A percentile compares a stretch with the other conserved stretches of the same genome.
phyloP scores from a whole-genome alignment of 2,888 invertebrate species.

The Drosophila setosimentum region DNA sequence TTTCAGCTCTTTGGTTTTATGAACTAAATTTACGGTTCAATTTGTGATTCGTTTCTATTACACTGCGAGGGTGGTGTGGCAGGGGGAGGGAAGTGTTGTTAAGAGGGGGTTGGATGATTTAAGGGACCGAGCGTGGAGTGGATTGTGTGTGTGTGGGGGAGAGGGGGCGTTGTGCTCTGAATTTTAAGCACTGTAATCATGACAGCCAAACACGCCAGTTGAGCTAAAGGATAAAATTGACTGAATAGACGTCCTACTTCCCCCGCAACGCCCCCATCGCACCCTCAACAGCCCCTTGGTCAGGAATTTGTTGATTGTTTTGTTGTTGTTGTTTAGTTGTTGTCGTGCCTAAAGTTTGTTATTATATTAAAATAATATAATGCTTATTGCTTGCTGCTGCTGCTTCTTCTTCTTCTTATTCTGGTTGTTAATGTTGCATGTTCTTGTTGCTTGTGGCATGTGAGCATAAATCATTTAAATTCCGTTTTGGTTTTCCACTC shows the following conservation, averaged over 20 bases:
- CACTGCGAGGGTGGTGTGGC: not conserved
- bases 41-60: not conserved
- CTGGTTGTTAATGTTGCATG: conserved; percentile 14
- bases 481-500: conserved; percentile 41
- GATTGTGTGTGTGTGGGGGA: not conserved
- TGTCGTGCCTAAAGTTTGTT: conserved; percentile 67
- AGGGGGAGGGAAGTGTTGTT: not conserved
- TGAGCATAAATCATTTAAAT: conserved; percentile 61
- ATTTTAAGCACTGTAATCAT: conserved; percentile 56
- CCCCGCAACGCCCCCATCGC: not conserved
- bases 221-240: conserved; percentile 30
- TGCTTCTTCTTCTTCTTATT: conserved; percentile 10
- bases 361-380: conserved; percentile 74
- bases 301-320: conserved; percentile 10
- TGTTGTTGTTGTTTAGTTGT: conserved; percentile 31
- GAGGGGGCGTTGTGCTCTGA: conserved; percentile 7
- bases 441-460: conserved; percentile 21
- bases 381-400: conserved; percentile 52
- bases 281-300: not conserved
- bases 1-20: not conserved
- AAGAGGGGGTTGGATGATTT: not conserved
- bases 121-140: not conserved
- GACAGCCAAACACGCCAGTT: conserved; percentile 57
- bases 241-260: conserved; percentile 27
- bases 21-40: not conserved